Base-by-base conservation (phyloP, 2,113 vertebrate genomes). In the Rhea americana region DNA sequence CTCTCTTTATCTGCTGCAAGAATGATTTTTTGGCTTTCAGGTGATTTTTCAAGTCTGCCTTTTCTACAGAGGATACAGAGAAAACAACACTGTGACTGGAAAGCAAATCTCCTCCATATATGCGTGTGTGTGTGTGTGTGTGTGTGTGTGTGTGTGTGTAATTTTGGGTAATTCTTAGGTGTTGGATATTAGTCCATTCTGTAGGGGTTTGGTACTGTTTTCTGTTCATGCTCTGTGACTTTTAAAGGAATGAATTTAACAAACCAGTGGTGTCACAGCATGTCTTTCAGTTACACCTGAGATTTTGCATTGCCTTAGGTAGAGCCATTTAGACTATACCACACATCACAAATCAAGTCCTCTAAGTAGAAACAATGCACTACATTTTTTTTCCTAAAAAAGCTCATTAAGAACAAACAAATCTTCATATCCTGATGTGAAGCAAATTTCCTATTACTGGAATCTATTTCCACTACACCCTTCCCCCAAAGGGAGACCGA, bases 81-180 rank as follows among this genome's bases (percentile, higher is more conserved):
- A 67, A 81, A 80, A 75, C 25, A 15, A 28, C 22, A 53, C 18
- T 53, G 17, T 13, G 21, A 11, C 43, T 13, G 59, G 45, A 55
- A 8, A 70, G 28, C 8, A 56, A 39, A n/a, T 65, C 30, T 39
- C 48, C 12, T 50, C 80, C 35, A 35, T 35, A 35, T 35, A 35
- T 7, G 50, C 5, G 4, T 50, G 20, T 32, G 10, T 12, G 25
- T 1, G 20, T 1, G 53, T 7, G 4, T 35, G 20, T 25, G 9
- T 13, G 26, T 1, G 17, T 1, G 53, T 25, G 50, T 5, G 3
- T 55, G 24, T n/a, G 7, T 16, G 26, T 1, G 20, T 1, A 67
- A 74, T 78, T 91, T 51, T 7, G 2, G 47, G 8, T 1, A 1
- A 56, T 9, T 47, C 21, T 51, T 47, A 18, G 1, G 11, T 20